Conservation (phyloP, 2,888 invertebrate species). For the Phragmatobia fuliginosa region DNA sequence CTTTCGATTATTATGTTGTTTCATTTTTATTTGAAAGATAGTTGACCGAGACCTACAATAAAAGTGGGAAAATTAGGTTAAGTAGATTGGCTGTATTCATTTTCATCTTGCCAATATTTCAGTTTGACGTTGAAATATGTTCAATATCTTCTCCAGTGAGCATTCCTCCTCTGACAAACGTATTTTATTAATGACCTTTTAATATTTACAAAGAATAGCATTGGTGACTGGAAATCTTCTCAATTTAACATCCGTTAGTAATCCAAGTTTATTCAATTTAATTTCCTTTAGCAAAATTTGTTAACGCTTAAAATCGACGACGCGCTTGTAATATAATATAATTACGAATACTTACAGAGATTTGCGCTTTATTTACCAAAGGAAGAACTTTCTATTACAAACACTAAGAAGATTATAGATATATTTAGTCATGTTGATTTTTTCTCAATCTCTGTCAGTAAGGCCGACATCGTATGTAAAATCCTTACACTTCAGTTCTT, state of each 20-base stretch:
- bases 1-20: background rate
- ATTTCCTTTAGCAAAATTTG: conserved; percentile 46
- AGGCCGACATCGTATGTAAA: conserved; percentile 18
- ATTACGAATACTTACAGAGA: background rate
- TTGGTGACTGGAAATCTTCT: conserved; percentile 56
- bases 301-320: conserved; percentile 49
- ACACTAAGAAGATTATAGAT: background rate
- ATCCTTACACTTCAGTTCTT: conserved; percentile 23
- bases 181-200: conserved; percentile 64
- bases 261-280: conserved; percentile 55
- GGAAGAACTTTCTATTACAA: background rate
- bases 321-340: conserved; percentile 17
- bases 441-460: too few relatives aligned
- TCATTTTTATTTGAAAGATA: background rate
- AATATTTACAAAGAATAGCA: conserved; percentile 72
- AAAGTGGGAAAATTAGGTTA: conserved; percentile 25
- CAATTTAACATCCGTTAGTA: conserved; percentile 65
- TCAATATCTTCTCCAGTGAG: conserved; percentile 33
- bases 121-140: conserved; percentile 23
- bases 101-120: background rate
- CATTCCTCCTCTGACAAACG: conserved; percentile 54
- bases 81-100: conserved; percentile 25
- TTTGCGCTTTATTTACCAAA: background rate
- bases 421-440: too few relatives aligned
- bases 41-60: background rate